phyloP scores from a whole-genome alignment of 2,797 vertebrate species.

The Anniella stebbinsi region DNA sequence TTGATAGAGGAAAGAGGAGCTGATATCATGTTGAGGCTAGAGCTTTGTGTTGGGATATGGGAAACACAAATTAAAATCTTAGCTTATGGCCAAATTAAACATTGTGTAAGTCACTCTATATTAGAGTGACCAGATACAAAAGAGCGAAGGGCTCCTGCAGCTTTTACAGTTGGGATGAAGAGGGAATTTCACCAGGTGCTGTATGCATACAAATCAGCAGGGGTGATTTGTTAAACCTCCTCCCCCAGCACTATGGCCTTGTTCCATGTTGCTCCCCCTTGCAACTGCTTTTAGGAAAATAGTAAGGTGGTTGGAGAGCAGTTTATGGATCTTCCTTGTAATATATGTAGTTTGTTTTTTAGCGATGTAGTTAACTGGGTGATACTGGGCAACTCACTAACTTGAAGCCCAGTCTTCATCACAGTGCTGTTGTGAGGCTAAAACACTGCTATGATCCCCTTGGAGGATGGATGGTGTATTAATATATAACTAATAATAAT shows the following conservation, averaged over 20 bases:
- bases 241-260: background rate
- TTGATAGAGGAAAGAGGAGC: background rate
- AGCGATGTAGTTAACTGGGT: background rate
- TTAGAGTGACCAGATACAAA: no score
- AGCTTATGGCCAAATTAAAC: background rate
- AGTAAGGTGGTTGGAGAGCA: background rate
- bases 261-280: background rate
- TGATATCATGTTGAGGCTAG: background rate
- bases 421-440: background rate
- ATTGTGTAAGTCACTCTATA: no score
- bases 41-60: background rate
- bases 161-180: no score
- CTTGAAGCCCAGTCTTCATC: background rate
- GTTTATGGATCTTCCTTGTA: background rate
- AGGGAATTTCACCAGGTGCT: no score
- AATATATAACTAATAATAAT: background rate
- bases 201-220: no score
- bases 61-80: background rate
- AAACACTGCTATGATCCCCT: background rate
- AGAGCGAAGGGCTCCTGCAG: no score
- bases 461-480: background rate
- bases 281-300: background rate
- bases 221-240: background rate
- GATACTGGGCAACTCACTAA: background rate
- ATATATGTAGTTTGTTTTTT: background rate